Percentiles rank a stretch among this genome's conserved stretches.
phyloP scores from a whole-genome alignment of 2,797 vertebrate species.

The Varecia variegata region DNA sequence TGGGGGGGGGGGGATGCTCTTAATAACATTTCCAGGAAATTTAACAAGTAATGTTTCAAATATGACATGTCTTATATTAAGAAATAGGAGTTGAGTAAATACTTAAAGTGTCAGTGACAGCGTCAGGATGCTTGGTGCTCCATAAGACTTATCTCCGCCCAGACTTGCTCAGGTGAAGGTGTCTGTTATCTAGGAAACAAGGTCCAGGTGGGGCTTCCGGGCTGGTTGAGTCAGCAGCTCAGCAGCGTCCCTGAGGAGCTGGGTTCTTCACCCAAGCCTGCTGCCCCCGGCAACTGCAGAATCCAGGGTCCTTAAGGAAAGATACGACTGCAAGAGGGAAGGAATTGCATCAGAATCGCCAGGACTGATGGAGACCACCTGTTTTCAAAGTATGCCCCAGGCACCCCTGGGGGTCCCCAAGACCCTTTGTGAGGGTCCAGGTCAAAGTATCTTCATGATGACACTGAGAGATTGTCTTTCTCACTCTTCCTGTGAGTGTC shows the following conservation, averaged over 20 bases:
- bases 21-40: slow-evolving; percentile 58
- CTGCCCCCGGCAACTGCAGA: background rate
- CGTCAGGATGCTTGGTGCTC: background rate
- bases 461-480: no score
- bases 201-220: background rate
- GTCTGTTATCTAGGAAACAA: background rate
- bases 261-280: background rate
- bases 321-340: background rate
- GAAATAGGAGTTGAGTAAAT: background rate
- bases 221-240: background rate
- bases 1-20: no score
- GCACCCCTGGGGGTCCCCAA: no score
- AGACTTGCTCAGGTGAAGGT: background rate
- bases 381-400: no score
- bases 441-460: no score
- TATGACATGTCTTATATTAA: background rate
- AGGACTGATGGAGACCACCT: no score
- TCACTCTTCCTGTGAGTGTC: no score
- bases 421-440: no score
- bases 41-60: background rate
- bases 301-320: background rate
- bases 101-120: background rate
- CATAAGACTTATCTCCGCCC: background rate
- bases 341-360: background rate
- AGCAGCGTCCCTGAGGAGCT: background rate